phyloP scores from a whole-genome alignment of 2,797 vertebrate species.

The Pitangus sulphuratus region DNA sequence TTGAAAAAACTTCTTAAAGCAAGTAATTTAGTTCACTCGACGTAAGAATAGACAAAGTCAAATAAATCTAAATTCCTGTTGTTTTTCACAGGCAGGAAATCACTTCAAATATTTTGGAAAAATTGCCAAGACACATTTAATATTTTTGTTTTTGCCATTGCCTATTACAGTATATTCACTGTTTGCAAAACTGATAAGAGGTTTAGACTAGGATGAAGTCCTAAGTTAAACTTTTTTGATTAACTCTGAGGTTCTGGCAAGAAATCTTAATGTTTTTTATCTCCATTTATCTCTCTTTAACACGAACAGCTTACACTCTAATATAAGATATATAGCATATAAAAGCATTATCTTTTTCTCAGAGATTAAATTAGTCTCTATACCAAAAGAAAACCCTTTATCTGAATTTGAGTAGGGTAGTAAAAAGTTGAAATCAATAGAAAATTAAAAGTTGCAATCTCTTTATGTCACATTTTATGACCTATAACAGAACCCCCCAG shows the following conservation, averaged over 20 bases:
- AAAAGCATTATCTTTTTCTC: not conserved
- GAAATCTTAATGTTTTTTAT: not conserved
- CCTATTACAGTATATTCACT: accelerated
- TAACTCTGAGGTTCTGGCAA: not conserved
- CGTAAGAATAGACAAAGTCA: not conserved
- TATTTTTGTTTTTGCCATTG: not conserved
- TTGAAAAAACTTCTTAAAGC: not conserved
- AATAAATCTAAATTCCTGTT: not conserved
- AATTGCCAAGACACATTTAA: not conserved
- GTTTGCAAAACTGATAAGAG: not conserved
- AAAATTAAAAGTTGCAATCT: conserved; percentile 64
- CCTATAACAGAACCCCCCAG: conserved; percentile 28
- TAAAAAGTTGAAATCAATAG: conserved; percentile 69
- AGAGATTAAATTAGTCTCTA: conserved; percentile 16
- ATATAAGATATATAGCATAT: not conserved
- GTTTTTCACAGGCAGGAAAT: not conserved
- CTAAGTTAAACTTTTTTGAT: not conserved
- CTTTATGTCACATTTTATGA: conserved; percentile 68
- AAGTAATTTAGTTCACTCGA: not conserved
- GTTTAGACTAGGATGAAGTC: not conserved
- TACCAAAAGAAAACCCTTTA: conserved; percentile 52
- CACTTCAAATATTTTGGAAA: not conserved
- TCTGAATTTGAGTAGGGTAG: conserved; percentile 51
- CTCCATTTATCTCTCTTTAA: not conserved
- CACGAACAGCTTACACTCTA: not conserved